Conservation (phyloP, 2,797 vertebrate genomes). For the Protosalanx chinensis region DNA sequence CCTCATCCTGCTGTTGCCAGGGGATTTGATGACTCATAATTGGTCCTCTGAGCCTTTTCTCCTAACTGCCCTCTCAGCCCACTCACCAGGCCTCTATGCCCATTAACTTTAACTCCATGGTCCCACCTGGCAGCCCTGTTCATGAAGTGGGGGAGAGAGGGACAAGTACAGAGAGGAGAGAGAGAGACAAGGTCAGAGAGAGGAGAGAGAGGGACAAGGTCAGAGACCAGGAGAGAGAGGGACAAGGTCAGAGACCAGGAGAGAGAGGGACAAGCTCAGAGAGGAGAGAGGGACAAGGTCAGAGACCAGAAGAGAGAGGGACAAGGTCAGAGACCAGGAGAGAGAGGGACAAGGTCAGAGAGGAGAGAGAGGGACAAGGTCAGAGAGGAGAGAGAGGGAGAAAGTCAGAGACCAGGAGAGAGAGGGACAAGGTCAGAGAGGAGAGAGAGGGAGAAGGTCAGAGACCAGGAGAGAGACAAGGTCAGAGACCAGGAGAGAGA, state of each 20-base stretch:
- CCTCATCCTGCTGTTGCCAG: conserved; percentile 4
- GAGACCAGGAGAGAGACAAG: too few species aligned
- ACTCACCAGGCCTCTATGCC: conserved; percentile 15
- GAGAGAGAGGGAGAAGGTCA: too few species aligned
- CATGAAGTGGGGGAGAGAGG: not conserved
- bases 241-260: too few species aligned
- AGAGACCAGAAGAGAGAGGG: not conserved
- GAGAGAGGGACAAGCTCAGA: not conserved
- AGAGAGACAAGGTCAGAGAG: too few species aligned
- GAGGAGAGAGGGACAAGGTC: not conserved
- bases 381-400: too few species aligned
- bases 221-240: not conserved
- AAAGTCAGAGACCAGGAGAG: too few species aligned
- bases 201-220: not conserved
- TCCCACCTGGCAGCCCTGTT: not conserved
- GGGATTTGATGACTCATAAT: conserved; percentile 36
- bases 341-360: not conserved
- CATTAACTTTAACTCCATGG: conserved; percentile 1
- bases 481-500: too few species aligned
- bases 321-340: too few species aligned
- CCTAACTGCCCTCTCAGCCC: not conserved
- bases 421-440: too few species aligned
- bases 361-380: too few species aligned
- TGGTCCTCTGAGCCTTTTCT: conserved; percentile 23
- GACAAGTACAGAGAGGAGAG: not conserved